A percentile compares a stretch with the other conserved stretches of the same genome.
Evolutionary conservation across 2,797 vertebrate genomes (phyloP).

Genomic region (Gouania willdenowi): DNA sequence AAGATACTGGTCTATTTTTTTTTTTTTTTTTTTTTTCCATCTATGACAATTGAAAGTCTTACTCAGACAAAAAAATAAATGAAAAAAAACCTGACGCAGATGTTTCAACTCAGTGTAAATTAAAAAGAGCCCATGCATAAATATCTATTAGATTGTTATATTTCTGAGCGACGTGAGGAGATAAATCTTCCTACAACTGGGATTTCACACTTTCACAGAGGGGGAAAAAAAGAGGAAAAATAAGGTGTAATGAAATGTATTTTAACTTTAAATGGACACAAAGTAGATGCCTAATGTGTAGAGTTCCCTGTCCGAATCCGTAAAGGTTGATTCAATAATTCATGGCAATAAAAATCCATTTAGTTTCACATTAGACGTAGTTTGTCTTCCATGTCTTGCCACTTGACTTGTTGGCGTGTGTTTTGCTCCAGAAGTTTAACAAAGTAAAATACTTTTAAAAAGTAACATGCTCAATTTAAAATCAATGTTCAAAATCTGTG

Average conservation of each 20-base stretch:
- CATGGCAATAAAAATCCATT: too few species aligned
- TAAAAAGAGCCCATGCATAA: slow-evolving; percentile 73
- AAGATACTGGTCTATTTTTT: too few species aligned
- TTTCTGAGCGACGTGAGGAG: slow-evolving; percentile 35
- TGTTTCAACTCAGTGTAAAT: slow-evolving; percentile 57
- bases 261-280: slow-evolving; percentile 44
- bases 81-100: slow-evolving; percentile 53
- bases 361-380: too few species aligned
- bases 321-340: slow-evolving; percentile 13
- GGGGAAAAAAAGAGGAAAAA: too few species aligned
- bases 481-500: too few species aligned
- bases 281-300: slow-evolving; percentile 39
- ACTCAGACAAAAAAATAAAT: slow-evolving; percentile 50
- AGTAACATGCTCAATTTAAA: too few species aligned
- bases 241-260: slow-evolving; percentile 48
- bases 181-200: slow-evolving; percentile 61
- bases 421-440: too few species aligned
- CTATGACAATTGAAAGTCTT: slow-evolving; percentile 59
- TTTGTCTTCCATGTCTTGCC: too few species aligned
- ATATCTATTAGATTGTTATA: slow-evolving; percentile 69
- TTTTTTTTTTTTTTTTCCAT: background rate
- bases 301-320: slow-evolving; percentile 1
- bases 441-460: too few species aligned
- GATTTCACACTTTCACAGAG: slow-evolving; percentile 48
- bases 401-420: too few species aligned